These are phyloP conservation scores for Portunus trituberculatus DNA, from an alignment of 1,140 invertebrate genomes.

Conservation along the genomic window DNA sequence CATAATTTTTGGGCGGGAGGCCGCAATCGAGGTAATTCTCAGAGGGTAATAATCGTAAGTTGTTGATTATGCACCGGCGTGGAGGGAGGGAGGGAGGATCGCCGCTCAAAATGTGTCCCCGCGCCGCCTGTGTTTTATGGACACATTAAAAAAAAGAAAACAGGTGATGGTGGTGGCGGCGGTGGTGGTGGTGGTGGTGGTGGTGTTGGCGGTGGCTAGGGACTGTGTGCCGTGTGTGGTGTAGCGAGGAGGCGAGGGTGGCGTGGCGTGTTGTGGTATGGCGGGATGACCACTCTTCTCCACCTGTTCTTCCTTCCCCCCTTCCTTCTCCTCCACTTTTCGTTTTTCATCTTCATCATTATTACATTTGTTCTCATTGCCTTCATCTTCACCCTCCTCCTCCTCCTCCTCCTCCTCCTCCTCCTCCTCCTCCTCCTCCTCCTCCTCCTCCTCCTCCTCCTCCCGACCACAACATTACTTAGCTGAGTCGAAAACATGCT, in stretches of 20 bases:
- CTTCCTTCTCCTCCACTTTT: no score
- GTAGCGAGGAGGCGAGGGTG: background rate
- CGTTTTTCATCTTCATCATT: no score
- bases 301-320: no score
- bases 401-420: background rate
- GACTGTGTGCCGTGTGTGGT: background rate
- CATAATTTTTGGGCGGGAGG: slow-evolving; percentile 49
- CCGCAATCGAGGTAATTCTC: slow-evolving; percentile 54
- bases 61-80: slow-evolving; percentile 56
- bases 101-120: slow-evolving; percentile 9
- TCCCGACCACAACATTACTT: background rate
- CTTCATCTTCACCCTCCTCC: background rate
- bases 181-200: background rate
- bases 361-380: no score
- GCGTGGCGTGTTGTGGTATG: no score
- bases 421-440: background rate
- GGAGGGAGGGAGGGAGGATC: background rate
- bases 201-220: background rate
- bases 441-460: slow-evolving; percentile 38
- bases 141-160: slow-evolving; percentile 16
- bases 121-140: slow-evolving; percentile 17
- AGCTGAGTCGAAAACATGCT: background rate
- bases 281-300: no score
- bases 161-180: background rate
- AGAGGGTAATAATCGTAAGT: slow-evolving; percentile 65